Evolutionary conservation across 2,888 invertebrate genomes (phyloP), one percentile per base, ranked within the genome.

Genomic region (Chrysotoxum bicinctum): DNA sequence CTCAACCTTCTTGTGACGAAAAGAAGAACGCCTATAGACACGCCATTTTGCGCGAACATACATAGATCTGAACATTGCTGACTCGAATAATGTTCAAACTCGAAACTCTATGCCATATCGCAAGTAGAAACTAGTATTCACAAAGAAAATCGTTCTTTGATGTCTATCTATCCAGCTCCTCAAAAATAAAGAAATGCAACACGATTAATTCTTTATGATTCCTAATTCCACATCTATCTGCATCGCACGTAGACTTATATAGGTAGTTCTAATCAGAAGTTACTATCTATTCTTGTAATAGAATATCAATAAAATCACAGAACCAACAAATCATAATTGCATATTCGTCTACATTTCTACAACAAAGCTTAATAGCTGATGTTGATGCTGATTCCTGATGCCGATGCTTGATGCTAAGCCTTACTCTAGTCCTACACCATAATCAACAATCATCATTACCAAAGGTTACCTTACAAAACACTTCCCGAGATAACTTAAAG

Each of bases 401-500:
- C 37, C 14, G 37, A 21, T 14, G 10, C 19, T n/a, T n/a, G n/a
- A n/a, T n/a, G 21, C 58, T 37, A 30, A 43, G 26, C 23, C 62
- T n/a, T n/a, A 23, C 23, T 21, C 54, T 32, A 58, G 37, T 21
- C 19, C 37, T 43, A 6, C n/a, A 43, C 23, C 62, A 40, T 10
- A 40, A 10, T 48, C 35, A 35, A 68, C 58, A 73, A 74, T 66
- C 78, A 79, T 73, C 54, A 56, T 60, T 37, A 58, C 58, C 37
- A n/a, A n/a, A 14, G 48, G 50, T 64, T 64, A 54, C 50, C 52
- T 52, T 21, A 26, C 23, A 79, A 60, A 68, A 66, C 43, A 68
- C 66, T 60, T 79, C 43, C 66, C 45, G 3, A 58, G 58, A 66
- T 43, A 68, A 73, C 66, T 72, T 52, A 72, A 68, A 60, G 54